Evolutionary conservation across 2,797 vertebrate species (phyloP).

Genomic region (Oreortyx pictus): DNA sequence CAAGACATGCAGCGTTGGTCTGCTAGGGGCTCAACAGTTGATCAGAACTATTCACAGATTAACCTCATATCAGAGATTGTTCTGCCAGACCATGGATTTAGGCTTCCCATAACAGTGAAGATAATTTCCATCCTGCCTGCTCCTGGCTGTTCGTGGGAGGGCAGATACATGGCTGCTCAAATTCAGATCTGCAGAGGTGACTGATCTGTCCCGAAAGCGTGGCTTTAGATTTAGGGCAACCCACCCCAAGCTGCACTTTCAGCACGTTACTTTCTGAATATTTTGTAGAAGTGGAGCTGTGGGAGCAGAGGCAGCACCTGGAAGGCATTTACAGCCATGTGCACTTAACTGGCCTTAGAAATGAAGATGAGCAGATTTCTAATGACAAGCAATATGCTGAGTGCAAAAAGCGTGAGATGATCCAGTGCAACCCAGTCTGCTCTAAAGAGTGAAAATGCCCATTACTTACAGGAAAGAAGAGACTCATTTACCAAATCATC

Average conservation of each 20-base stretch:
- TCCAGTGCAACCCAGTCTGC: neutral
- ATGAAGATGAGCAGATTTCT: conserved; percentile 55
- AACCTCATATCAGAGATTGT: neutral
- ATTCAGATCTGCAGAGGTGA: neutral
- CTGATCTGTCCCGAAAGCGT: neutral
- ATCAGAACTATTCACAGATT: neutral
- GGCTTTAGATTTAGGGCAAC: neutral
- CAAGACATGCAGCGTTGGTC: fast-evolving
- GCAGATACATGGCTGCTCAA: fast-evolving
- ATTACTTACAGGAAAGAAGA: neutral
- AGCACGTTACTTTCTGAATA: neutral
- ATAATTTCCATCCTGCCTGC: neutral
- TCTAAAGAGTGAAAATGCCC: neutral
- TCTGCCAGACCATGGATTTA: neutral
- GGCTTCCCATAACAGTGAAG: neutral
- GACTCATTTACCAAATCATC: neutral
- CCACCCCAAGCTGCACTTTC: neutral
- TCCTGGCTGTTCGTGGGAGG: neutral
- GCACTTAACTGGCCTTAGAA: neutral
- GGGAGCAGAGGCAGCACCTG: neutral
- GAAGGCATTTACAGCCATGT: neutral
- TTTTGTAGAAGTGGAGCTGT: conserved; percentile 16
- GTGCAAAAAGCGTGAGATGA: conserved; percentile 36
- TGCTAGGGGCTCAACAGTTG: neutral
- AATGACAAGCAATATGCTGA: conserved; percentile 54